Conservation (phyloP, 2,888 invertebrate species). For the Drosophila kanekoi region DNA sequence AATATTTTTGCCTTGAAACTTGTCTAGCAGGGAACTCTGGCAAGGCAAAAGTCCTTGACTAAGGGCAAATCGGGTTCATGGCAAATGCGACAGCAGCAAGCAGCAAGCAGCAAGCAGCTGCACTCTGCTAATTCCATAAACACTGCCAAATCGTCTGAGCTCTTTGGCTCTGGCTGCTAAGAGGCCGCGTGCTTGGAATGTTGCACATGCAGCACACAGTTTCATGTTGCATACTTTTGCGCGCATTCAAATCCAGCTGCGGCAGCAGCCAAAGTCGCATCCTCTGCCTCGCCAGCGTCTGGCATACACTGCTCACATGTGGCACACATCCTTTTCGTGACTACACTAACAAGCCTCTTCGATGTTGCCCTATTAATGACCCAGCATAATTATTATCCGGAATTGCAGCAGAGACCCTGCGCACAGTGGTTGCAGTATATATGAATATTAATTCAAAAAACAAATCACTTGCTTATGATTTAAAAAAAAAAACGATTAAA, state of each 20-base stretch:
- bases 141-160: slow-evolving; percentile 75
- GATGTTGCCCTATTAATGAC: slow-evolving; percentile 69
- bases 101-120: slow-evolving; percentile 44
- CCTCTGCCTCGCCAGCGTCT: not conserved
- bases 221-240: slow-evolving; percentile 56
- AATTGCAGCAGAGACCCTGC: not conserved
- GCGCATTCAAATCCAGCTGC: slow-evolving; percentile 41
- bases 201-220: slow-evolving; percentile 29
- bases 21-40: slow-evolving; percentile 33
- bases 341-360: slow-evolving; percentile 29
- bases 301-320: slow-evolving; percentile 25
- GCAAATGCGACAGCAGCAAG: slow-evolving; percentile 39
- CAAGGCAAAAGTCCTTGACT: slow-evolving; percentile 81
- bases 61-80: slow-evolving; percentile 84
- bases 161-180: slow-evolving; percentile 28
- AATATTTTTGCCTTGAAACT: slow-evolving; percentile 75
- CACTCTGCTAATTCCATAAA: slow-evolving; percentile 80
- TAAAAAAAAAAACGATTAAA: too few species aligned
- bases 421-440: slow-evolving; percentile 25
- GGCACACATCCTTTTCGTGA: slow-evolving; percentile 42
- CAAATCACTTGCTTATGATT: too few species aligned
- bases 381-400: slow-evolving; percentile 67
- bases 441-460: not conserved
- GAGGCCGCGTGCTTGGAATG: slow-evolving; percentile 43
- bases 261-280: not conserved